phyloP scores from a whole-genome alignment of 2,797 vertebrate genomes.

The Rousettus madagascariensis region DNA sequence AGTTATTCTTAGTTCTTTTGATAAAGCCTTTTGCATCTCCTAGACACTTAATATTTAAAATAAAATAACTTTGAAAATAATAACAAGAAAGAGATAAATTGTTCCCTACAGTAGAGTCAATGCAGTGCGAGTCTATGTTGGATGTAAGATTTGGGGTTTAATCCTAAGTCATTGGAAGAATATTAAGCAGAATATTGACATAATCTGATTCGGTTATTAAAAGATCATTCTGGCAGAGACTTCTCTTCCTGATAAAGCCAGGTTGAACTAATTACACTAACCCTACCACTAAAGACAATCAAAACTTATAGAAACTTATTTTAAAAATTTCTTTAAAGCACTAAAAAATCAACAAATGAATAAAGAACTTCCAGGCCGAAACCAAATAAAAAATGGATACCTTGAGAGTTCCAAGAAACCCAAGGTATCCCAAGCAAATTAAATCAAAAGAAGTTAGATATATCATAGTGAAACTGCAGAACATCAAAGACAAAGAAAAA shows the following conservation, averaged over 20 bases:
- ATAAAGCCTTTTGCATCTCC: neutral
- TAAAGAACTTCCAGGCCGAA: conserved; percentile 11
- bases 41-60: conserved; percentile 47
- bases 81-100: neutral
- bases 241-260: conserved; percentile 30
- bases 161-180: neutral
- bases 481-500: neutral
- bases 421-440: neutral
- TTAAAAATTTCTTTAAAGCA: neutral
- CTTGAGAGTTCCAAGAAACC: neutral
- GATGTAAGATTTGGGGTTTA: neutral
- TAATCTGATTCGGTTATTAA: conserved; percentile 24
- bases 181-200: conserved; percentile 1
- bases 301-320: neutral
- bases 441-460: neutral
- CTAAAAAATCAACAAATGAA: conserved; percentile 13
- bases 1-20: conserved; percentile 50
- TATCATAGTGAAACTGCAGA: neutral
- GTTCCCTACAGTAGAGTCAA: neutral
- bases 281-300: neutral
- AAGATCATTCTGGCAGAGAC: neutral
- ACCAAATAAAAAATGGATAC: neutral
- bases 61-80: conserved; percentile 18
- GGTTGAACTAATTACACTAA: neutral
- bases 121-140: too few relatives aligned